phyloP scores from a whole-genome alignment of 2,888 invertebrate species.

The Meganola albula region DNA sequence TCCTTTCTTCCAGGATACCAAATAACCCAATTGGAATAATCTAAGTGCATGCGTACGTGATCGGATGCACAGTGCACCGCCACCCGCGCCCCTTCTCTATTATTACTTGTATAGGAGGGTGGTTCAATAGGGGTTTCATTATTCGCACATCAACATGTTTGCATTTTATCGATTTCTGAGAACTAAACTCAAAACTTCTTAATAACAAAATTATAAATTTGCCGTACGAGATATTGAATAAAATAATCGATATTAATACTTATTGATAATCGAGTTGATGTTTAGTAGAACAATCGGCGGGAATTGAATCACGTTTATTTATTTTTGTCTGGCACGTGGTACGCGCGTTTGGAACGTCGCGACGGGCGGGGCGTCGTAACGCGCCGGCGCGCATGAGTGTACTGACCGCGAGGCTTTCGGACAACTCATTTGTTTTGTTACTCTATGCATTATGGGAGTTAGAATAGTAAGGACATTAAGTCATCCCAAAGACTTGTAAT shows the following conservation, averaged over 20 bases:
- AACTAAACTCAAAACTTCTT: constrained; percentile 22
- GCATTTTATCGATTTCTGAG: constrained; percentile 64
- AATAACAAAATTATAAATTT: constrained; percentile 3
- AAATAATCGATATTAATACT: too few relatives aligned
- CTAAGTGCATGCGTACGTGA: constrained; percentile 47
- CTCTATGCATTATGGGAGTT: constrained; percentile 48
- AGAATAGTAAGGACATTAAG: constrained; percentile 51
- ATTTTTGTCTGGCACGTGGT: constrained; percentile 53
- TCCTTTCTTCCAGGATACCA: constrained; percentile 14
- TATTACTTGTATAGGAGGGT: constrained; percentile 56
- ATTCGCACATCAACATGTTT: constrained; percentile 72
- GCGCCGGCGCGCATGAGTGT: constrained; percentile 63
- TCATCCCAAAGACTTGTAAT: too few relatives aligned
- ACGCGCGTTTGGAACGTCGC: constrained; percentile 32
- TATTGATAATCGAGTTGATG: not conserved
- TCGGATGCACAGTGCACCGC: constrained; percentile 49
- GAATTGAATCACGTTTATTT: constrained; percentile 41
- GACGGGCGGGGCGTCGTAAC: constrained; percentile 52
- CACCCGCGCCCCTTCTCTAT: constrained; percentile 49
- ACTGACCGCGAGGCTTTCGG: constrained; percentile 66
- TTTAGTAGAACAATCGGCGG: constrained; percentile 9
- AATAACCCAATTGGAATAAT: constrained; percentile 39
- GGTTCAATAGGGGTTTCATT: constrained; percentile 63
- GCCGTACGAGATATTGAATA: too few relatives aligned
- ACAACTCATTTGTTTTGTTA: constrained; percentile 51